Evolutionary conservation across 2,797 vertebrate genomes (phyloP).

Genomic region (Vespertilio murinus): DNA sequence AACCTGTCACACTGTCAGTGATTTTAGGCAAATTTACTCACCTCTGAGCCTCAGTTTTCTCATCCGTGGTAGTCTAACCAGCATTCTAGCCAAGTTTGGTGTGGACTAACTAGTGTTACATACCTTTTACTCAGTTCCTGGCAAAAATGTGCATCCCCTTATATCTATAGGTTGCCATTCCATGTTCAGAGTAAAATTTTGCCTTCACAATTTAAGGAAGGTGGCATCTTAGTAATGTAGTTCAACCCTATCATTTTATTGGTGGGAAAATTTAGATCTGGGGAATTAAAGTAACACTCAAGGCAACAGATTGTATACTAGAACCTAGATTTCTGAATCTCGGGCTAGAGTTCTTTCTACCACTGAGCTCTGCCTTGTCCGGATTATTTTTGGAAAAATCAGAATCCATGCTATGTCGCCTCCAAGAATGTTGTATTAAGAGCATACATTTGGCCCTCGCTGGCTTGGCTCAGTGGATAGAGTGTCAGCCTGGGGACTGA

Average conservation of each 20-base stretch:
- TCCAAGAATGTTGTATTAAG: background rate
- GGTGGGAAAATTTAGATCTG: background rate
- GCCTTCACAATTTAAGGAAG: background rate
- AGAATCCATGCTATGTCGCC: background rate
- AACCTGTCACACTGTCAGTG: background rate
- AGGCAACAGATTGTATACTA: background rate
- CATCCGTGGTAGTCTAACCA: background rate
- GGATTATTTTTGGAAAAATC: background rate
- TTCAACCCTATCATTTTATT: background rate
- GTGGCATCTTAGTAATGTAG: background rate
- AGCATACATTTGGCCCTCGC: background rate
- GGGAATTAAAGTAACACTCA: background rate
- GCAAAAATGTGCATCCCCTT: background rate
- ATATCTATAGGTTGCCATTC: background rate
- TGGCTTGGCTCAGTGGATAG: no score
- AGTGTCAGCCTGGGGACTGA: no score
- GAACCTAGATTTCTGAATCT: constrained; percentile 4
- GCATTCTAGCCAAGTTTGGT: constrained; percentile 16
- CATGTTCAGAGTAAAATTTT: constrained; percentile 16
- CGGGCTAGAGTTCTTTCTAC: background rate
- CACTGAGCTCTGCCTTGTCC: background rate
- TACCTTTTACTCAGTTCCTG: background rate
- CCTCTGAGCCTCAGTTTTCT: background rate
- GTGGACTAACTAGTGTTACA: background rate
- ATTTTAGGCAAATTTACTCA: background rate